phyloP scores from a whole-genome alignment of 2,113 vertebrate genomes.

The Tinamus guttatus region DNA sequence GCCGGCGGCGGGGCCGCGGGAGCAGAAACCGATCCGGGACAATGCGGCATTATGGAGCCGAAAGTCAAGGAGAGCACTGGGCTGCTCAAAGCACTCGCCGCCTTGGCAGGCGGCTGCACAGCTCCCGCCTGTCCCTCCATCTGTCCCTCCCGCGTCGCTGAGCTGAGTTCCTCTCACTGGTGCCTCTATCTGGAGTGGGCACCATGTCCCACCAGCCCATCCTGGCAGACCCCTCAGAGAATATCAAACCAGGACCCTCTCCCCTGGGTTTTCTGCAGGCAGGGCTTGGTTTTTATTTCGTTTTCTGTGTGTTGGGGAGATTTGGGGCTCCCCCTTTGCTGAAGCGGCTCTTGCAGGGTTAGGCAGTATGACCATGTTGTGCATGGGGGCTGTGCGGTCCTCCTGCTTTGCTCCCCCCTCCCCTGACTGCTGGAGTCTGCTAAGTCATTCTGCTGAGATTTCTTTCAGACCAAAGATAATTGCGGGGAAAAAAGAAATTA shows the following conservation, averaged over 20 bases:
- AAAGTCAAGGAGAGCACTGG: slow-evolving; percentile 32
- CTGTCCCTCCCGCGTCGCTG: neutral
- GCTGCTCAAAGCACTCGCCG: neutral
- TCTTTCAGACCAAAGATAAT: slow-evolving; percentile 31
- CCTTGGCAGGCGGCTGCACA: rapidly evolving
- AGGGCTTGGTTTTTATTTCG: neutral
- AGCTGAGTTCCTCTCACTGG: neutral
- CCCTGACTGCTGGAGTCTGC: neutral
- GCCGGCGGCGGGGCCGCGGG: slow-evolving; percentile 62
- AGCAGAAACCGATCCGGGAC: slow-evolving; percentile 83
- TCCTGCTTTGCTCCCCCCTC: neutral
- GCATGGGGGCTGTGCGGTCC: rapidly evolving
- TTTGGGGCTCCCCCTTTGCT: rapidly evolving
- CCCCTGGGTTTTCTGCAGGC: rapidly evolving
- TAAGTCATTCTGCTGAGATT: slow-evolving; percentile 15
- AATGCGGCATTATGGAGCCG: slow-evolving; percentile 79
- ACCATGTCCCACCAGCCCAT: rapidly evolving
- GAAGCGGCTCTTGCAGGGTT: rapidly evolving
- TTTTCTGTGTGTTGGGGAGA: neutral
- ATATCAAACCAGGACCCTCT: neutral
- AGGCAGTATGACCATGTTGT: neutral
- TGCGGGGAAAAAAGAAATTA: slow-evolving; percentile 23
- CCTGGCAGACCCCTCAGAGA: neutral
- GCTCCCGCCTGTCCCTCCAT: neutral
- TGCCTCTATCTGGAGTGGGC: neutral